These are phyloP conservation scores for Cuculus canorus DNA, from an alignment of 2,797 vertebrate genomes.

Conservation along the genomic window DNA sequence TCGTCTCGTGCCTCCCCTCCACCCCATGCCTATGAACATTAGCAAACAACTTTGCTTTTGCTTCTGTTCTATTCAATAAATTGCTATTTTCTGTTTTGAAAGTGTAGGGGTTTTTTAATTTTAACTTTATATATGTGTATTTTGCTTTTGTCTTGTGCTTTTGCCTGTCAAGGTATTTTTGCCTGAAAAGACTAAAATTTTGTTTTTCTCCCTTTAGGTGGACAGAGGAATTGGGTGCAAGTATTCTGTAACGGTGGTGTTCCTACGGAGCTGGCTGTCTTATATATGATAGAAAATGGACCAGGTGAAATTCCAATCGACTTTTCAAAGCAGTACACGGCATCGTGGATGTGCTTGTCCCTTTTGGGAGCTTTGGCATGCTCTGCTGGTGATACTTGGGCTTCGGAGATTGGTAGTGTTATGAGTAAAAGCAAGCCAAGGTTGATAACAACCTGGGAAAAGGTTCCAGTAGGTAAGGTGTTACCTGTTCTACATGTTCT, in stretches of 20 bases:
- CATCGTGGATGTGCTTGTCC: conserved; percentile 96
- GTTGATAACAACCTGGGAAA: conserved; percentile 93
- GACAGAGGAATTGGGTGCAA: conserved; percentile 95
- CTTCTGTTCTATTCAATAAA: neutral
- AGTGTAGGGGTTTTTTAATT: neutral
- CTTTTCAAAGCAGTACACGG: conserved; percentile 90
- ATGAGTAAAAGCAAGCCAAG: conserved; percentile 86
- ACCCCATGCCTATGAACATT: neutral
- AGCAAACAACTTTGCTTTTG: neutral
- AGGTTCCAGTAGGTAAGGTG: conserved; percentile 89
- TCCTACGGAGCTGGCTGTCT: conserved; percentile 90
- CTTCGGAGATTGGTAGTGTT: conserved; percentile 91
- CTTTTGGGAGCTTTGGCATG: conserved; percentile 90
- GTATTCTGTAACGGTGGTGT: conserved; percentile 95
- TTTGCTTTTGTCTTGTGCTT: neutral
- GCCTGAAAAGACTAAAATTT: neutral
- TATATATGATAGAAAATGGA: conserved; percentile 97
- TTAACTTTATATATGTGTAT: neutral
- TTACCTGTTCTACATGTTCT: neutral
- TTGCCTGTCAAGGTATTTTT: neutral
- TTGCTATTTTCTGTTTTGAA: neutral
- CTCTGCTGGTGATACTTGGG: conserved; percentile 94
- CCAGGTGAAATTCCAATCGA: conserved; percentile 94
- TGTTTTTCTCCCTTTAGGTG: conserved; percentile 79
- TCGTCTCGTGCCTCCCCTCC: neutral